Evolutionary conservation across 2,113 vertebrate species (phyloP), one percentile per base, ranked within the genome.

Genomic region (Rhineura floridana): DNA sequence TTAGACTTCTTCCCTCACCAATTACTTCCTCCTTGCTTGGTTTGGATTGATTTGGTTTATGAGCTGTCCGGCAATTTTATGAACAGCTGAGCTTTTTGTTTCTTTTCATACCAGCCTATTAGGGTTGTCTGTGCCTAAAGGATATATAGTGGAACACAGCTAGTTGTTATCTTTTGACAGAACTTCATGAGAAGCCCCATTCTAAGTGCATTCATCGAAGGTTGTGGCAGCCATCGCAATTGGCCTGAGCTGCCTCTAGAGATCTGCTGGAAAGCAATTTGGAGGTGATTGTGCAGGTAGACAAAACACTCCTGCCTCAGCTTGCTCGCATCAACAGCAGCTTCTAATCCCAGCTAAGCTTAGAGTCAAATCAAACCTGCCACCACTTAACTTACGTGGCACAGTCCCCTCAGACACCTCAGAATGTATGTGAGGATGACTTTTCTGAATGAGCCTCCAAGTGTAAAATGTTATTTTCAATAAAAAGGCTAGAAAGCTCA

Each of bases 111-210:
- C 21, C 76, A 84, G 48, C n/a, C 81, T 81, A 91, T 92, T 87
- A 93, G 50, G 55, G 39, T 81, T 93, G 80, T 77, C 86, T 91
- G 90, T 63, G 87, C 85, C 93, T 90, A 44, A 90, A 91, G 93
- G 89, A 81, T 42, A 81, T 82, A 62, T 79, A 89, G 90, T 91
- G 88, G 87, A 87, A 86, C 88, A 65, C 36, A 90, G 89, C 89
- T 90, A 73, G 93, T 91, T 72, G 33, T 84, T 95, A 87, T 86
- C 89, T 92, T 93, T 95, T 94, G 94, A 95, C 90, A 91, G 89
- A 86, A n/a, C 91, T 95, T 96, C 94, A 95, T 89, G 81, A 91
- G 93, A 94, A 91, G 85, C 87, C 90, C 92, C 91, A 78, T 93
- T 93, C 92, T 52, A 65, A 95, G 88, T 88, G 91, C 85, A 84